A percentile compares a stretch with the other conserved stretches of the same genome.
Conservation (phyloP, 2,888 invertebrate genomes). For the Hirtodrosophila cameraria region DNA sequence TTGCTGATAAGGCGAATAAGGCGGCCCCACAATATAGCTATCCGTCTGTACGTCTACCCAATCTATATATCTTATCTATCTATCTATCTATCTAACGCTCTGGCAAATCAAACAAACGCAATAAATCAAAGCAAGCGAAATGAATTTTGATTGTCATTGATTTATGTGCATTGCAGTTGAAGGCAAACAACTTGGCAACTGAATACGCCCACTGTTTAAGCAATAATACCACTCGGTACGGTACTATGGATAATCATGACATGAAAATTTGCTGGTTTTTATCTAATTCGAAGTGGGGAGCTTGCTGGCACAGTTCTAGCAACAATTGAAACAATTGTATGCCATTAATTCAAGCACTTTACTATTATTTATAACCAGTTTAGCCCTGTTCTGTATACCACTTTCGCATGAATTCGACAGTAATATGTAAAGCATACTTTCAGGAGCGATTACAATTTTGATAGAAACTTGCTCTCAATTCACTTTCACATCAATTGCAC, state of each 20-base stretch:
- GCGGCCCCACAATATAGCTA: slow-evolving; percentile 10
- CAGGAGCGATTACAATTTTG: too few species aligned
- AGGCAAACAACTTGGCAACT: slow-evolving; percentile 22
- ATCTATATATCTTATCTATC: slow-evolving; percentile 23
- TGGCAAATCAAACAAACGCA: slow-evolving; percentile 72
- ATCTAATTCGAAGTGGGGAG: background rate
- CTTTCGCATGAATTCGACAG: too few species aligned
- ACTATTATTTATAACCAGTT: too few species aligned
- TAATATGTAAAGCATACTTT: too few species aligned
- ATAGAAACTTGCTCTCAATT: too few species aligned
- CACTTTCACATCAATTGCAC: too few species aligned
- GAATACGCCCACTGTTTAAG: slow-evolving; percentile 51
- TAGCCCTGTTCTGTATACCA: too few species aligned
- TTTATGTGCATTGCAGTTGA: slow-evolving; percentile 70
- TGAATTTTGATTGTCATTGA: slow-evolving; percentile 80
- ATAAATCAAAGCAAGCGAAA: slow-evolving; percentile 75
- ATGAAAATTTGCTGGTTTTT: slow-evolving; percentile 9
- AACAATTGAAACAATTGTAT: slow-evolving; percentile 30
- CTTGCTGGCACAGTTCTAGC: background rate
- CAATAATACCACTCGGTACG: too few species aligned
- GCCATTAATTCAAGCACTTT: slow-evolving; percentile 18
- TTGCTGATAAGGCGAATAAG: slow-evolving; percentile 58
- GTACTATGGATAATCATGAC: slow-evolving; percentile 64
- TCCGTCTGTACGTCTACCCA: slow-evolving; percentile 4
- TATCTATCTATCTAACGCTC: slow-evolving; percentile 8